These are phyloP conservation scores for Cistogaster globosa DNA, from an alignment of 2,888 invertebrate species.

Conservation along the genomic window DNA sequence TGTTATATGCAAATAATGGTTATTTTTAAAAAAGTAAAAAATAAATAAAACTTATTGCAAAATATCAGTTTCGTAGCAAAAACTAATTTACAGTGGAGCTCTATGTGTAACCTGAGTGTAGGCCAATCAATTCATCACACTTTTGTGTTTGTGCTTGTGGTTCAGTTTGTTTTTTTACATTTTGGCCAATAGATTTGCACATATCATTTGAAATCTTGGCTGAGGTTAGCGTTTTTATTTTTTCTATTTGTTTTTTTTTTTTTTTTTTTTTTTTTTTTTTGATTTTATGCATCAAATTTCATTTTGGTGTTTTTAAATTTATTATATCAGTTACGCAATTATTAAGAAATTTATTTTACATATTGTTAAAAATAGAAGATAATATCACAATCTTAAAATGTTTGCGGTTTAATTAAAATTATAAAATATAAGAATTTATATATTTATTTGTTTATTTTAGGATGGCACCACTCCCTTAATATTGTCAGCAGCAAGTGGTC, in stretches of 20 bases:
- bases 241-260: neutral
- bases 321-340: constrained; percentile 60
- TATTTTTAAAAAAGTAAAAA: too few species aligned
- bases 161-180: neutral
- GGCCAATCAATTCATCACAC: constrained; percentile 31
- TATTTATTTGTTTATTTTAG: constrained; percentile 83
- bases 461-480: constrained; percentile 97
- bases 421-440: neutral
- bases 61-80: too few species aligned
- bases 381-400: constrained; percentile 28
- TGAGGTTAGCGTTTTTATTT: constrained; percentile 15
- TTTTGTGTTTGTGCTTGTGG: constrained; percentile 37
- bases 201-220: constrained; percentile 50
- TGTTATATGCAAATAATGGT: too few species aligned
- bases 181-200: constrained; percentile 48
- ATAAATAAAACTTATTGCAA: too few species aligned
- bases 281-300: constrained; percentile 43
- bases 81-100: too few species aligned
- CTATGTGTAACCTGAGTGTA: neutral
- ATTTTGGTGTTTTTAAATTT: constrained; percentile 59
- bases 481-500: constrained; percentile 95
- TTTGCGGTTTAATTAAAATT: constrained; percentile 60
- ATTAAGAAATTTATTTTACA: constrained; percentile 53
- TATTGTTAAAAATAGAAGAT: neutral
- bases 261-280: constrained; percentile 20